phyloP scores from a whole-genome alignment of 2,113 vertebrate species.

The Equus quagga region DNA sequence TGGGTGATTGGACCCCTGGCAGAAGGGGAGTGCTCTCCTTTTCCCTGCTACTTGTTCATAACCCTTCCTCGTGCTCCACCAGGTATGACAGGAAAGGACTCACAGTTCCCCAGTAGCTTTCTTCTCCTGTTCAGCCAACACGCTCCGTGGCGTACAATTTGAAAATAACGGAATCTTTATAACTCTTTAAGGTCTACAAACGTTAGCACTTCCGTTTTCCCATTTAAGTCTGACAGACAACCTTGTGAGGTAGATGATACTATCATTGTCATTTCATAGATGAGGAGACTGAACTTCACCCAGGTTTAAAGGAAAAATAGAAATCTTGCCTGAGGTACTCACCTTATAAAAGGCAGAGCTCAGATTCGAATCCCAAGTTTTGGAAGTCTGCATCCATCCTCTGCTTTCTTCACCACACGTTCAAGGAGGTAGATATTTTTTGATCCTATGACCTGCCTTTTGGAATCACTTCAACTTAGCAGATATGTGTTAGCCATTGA shows the following conservation, averaged over 20 bases:
- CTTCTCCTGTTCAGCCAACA: background rate
- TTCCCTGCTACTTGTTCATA: background rate
- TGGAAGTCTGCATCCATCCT: background rate
- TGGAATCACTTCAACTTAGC: background rate
- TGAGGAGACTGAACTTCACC: background rate
- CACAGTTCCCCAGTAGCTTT: background rate
- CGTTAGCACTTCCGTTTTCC: background rate
- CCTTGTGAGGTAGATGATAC: background rate
- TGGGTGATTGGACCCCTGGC: background rate
- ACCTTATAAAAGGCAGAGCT: background rate
- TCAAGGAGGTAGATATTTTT: background rate
- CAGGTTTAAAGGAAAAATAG: background rate
- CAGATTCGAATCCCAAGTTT: background rate
- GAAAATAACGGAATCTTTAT: background rate
- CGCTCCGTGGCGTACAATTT: background rate
- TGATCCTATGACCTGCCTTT: background rate
- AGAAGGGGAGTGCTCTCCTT: background rate
- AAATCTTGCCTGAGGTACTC: background rate
- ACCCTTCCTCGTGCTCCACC: background rate
- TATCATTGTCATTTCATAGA: background rate
- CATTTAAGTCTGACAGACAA: background rate
- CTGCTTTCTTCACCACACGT: background rate
- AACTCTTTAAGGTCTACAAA: background rate
- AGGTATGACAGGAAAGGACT: background rate
- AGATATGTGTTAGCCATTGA: background rate